Evolutionary conservation across 2,797 vertebrate genomes (phyloP).

Genomic region (Alectoris magna): DNA sequence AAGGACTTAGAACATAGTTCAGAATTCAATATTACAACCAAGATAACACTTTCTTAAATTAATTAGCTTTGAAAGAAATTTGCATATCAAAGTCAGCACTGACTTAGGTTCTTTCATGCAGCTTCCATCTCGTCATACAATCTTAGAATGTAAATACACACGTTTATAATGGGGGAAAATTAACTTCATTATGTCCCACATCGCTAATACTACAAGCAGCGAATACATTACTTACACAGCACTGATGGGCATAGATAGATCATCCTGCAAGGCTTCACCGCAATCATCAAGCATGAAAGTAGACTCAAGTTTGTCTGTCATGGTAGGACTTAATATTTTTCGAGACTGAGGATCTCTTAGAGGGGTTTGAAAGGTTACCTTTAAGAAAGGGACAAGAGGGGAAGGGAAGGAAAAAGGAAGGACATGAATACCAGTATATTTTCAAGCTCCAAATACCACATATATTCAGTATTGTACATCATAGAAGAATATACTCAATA

Average conservation of each 20-base stretch:
- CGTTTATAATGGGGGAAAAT: not conserved
- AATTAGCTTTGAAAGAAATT: not conserved
- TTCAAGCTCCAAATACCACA: not conserved
- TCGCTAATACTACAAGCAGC: not conserved
- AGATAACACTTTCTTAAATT: not conserved
- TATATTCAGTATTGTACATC: not conserved
- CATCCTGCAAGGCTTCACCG: conserved; percentile 50
- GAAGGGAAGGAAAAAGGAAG: not conserved
- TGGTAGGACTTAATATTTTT: conserved; percentile 86
- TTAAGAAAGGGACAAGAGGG: not conserved
- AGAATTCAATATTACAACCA: not conserved
- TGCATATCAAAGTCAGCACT: not conserved
- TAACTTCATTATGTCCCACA: not conserved
- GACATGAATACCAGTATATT: not conserved
- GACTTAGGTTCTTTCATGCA: not conserved
- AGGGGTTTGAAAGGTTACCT: conserved; percentile 98
- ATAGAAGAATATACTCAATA: not conserved
- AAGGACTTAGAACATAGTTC: not conserved
- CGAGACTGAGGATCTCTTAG: conserved; percentile 90
- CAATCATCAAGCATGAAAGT: conserved; percentile 69
- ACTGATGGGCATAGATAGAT: not conserved
- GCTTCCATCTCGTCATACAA: not conserved
- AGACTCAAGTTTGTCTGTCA: conserved; percentile 70
- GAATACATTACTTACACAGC: conserved; percentile 78
- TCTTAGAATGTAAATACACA: not conserved